Conservation (phyloP, 2,113 vertebrate genomes). For the Eurypyga helias region DNA sequence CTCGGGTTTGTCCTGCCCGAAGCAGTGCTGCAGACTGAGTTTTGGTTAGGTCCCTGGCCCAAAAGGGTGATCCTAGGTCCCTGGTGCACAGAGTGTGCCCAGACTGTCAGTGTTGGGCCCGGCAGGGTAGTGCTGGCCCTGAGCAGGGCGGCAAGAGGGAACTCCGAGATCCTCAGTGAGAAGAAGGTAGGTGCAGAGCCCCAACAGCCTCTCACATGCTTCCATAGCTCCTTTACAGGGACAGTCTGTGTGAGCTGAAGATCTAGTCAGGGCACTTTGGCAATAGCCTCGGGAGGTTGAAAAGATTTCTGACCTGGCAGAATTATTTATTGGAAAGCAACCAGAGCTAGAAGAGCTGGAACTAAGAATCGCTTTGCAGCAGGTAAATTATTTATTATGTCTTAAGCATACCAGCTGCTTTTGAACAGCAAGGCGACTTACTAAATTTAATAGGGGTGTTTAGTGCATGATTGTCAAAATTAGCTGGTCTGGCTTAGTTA, state of each 20-base stretch:
- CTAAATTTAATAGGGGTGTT: background rate
- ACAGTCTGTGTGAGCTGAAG: background rate
- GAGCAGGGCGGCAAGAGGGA: background rate
- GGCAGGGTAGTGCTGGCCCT: background rate
- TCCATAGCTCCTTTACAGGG: background rate
- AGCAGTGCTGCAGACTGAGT: background rate
- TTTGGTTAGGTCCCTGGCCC: background rate
- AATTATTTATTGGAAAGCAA: slow-evolving; percentile 20
- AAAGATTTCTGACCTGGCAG: slow-evolving; percentile 5
- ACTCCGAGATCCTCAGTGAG: accelerated
- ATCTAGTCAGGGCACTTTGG: background rate
- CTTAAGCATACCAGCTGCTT: slow-evolving; percentile 1
- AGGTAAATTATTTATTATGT: slow-evolving; percentile 13
- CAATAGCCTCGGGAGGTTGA: background rate
- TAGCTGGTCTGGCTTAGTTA: background rate
- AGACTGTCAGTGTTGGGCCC: background rate
- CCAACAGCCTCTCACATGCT: background rate
- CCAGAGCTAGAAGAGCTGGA: background rate
- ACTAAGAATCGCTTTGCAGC: background rate
- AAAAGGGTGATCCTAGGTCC: background rate
- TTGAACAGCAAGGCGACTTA: background rate
- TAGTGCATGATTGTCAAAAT: background rate
- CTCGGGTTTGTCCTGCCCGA: background rate
- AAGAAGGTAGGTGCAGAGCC: background rate
- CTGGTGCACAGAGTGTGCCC: background rate